Conservation (phyloP, 2,113 vertebrate species). For the Nothoprocta pentlandii region DNA sequence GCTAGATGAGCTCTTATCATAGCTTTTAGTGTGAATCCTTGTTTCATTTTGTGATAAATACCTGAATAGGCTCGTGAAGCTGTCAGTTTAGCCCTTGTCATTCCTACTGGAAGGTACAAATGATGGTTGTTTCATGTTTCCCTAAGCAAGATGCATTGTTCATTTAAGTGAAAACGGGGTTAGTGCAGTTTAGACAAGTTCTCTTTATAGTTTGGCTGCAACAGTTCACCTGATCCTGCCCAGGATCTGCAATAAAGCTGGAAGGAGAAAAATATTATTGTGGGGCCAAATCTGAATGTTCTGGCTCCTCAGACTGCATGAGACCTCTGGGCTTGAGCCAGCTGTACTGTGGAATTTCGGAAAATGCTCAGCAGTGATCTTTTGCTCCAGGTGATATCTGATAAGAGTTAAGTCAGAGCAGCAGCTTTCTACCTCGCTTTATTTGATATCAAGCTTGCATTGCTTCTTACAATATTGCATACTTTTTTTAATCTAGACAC, state of each 20-base stretch:
- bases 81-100: not conserved
- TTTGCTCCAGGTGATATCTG: not conserved
- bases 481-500: slow-evolving; percentile 75
- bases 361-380: not conserved
- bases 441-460: not conserved
- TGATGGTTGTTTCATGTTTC: not conserved
- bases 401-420: not conserved
- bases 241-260: not conserved
- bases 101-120: not conserved
- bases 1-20: not conserved
- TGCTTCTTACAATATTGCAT: not conserved
- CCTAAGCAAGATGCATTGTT: not conserved
- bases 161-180: not conserved
- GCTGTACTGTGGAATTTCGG: not conserved
- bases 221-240: not conserved
- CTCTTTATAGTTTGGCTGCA: not conserved
- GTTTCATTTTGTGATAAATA: not conserved
- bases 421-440: not conserved
- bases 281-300: not conserved
- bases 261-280: not conserved
- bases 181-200: not conserved
- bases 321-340: not conserved
- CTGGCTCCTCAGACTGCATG: not conserved
- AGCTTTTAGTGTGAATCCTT: not conserved
- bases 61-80: not conserved